Evolutionary conservation across 1,140 invertebrate genomes (phyloP).

Genomic region (Brachionus koreanus): DNA sequence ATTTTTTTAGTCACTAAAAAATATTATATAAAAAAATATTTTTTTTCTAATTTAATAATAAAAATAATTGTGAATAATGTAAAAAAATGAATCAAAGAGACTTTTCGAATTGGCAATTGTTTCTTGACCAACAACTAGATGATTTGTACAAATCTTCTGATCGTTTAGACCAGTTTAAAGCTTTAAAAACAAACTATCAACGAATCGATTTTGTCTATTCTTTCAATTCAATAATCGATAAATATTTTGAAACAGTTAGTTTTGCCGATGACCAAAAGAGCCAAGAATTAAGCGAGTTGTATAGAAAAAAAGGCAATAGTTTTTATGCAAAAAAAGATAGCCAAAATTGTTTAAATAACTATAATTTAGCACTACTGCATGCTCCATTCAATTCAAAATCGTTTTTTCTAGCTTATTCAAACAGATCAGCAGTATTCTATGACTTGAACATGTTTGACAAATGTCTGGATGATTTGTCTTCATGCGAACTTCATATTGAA

Average conservation of each 20-base stretch:
- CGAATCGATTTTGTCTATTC: neutral
- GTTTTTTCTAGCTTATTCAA: neutral
- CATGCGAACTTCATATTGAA: neutral
- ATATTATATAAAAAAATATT: too few species aligned
- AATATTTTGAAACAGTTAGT: neutral
- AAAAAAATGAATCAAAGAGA: neutral
- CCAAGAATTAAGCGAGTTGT: neutral
- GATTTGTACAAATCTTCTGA: neutral
- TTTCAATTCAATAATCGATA: neutral
- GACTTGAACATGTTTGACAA: neutral
- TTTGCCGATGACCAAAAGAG: neutral
- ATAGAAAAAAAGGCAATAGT: slow-evolving; percentile 10
- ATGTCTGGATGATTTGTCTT: neutral
- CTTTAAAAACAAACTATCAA: slow-evolving; percentile 12
- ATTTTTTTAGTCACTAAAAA: neutral
- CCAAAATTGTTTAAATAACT: neutral
- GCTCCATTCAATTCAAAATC: neutral
- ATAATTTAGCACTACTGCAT: neutral
- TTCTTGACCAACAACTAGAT: neutral
- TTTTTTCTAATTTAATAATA: too few species aligned
- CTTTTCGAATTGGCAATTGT: neutral
- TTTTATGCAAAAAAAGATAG: neutral
- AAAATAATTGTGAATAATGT: too few species aligned
- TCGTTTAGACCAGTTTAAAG: neutral
- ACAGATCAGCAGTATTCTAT: slow-evolving; percentile 29